Evolutionary conservation across 2,797 vertebrate species (phyloP), one percentile per base, ranked within the genome.

Genomic region (Neostethus bicornis): DNA sequence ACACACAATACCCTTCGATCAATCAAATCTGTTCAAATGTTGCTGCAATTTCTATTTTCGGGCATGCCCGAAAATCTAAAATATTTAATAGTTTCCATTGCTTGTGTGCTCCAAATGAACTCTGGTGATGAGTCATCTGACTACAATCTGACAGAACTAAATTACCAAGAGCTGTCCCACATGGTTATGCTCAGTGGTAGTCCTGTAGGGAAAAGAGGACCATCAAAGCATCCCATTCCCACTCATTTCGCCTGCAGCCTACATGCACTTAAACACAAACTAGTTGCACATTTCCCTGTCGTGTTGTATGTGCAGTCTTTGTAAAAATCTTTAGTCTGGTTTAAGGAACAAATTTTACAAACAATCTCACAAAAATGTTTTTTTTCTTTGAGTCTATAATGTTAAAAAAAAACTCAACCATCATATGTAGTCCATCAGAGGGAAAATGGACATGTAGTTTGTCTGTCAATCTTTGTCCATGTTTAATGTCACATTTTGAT

Each of bases 341-440:
- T 19, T 19, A 19, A 17, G 1, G n/a, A 16, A 4, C 35, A 39
- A 9, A 39, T 11, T 10, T 20, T 9, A 19, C 10, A 39, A n/a
- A 19, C 9, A 17, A 13, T 11, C 11, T 12, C 31, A 7, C 9
- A 28, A 28, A 26, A 9, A 0, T 9, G 6, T 31, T 31, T 11
- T 4, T 31, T n/a, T 32, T 28, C 28, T 9, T 28, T 9, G 9
- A 11, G 4, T n/a, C n/a, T n/a, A n/a, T n/a, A n/a, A n/a, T n/a
- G 25, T 25, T 26, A 4, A 26, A 6, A 25, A 25, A 1, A 62
- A 77, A 66, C 17, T 37, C 41, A 10, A 32, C 42, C 50, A 38
- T 75, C 54, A 60, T 24, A 56, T 71, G 45, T 45, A 49, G 51
- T 38, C 52, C 49, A 23, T 46, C 53, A 62, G 45, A 34, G 28